A percentile compares a stretch with the other conserved stretches of the same genome.
Conservation (phyloP, 2,797 vertebrate species). For the Eulemur rubriventer region DNA sequence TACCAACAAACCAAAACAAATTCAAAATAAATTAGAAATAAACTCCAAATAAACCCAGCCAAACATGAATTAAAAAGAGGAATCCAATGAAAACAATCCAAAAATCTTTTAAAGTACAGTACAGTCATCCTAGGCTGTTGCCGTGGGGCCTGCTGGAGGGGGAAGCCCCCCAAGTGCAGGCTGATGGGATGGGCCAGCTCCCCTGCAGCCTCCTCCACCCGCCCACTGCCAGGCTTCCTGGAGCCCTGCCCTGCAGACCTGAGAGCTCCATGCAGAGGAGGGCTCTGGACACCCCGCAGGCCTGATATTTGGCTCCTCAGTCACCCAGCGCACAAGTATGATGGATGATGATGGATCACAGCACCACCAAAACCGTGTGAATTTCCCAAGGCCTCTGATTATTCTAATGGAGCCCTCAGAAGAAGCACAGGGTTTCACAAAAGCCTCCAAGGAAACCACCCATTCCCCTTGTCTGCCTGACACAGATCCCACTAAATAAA, state of each 20-base stretch:
- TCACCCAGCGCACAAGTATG: constrained; percentile 77
- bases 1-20: constrained; percentile 49
- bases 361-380: constrained; percentile 79
- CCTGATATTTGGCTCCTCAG: constrained; percentile 75
- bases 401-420: constrained; percentile 76
- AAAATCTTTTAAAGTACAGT: background rate
- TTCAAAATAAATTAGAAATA: constrained; percentile 58
- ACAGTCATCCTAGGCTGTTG: background rate
- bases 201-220: background rate
- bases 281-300: constrained; percentile 68
- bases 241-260: constrained; percentile 61
- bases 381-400: constrained; percentile 80
- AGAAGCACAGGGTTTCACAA: constrained; percentile 71
- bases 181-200: background rate
- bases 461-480: constrained; percentile 68
- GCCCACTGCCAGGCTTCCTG: constrained; percentile 44
- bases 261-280: constrained; percentile 32
- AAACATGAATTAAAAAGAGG: background rate
- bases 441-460: constrained; percentile 76
- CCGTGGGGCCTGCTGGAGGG: background rate
- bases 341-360: constrained; percentile 82
- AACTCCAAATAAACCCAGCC: constrained; percentile 49
- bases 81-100: background rate
- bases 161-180: background rate
- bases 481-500: constrained; percentile 72